Evolutionary conservation across 1,140 invertebrate species (phyloP), one percentile per base, ranked within the genome.

Genomic region (Pseudomyrmex dendroicus): DNA sequence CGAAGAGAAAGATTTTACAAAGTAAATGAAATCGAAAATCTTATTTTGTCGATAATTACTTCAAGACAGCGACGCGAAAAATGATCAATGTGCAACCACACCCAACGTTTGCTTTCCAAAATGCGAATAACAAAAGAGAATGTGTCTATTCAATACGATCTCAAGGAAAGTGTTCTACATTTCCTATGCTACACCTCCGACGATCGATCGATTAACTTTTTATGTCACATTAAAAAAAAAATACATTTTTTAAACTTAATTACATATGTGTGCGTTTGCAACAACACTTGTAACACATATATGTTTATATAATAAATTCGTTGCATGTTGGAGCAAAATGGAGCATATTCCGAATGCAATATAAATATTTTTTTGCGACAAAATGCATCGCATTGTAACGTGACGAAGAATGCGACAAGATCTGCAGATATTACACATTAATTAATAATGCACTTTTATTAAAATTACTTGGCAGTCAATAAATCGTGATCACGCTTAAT

Each of bases 101-200:
- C 83, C 77, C 46, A 77, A 57, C 17, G 12, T 44, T 15, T 73
- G 54, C 87, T 88, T 88, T 88, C 87, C 87, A 88, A 88, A 88
- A 87, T 67, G 68, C 76, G 86, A 88, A 52, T 78, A 88, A 87
- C 83, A 87, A 35, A 35, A 82, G 73, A 87, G 63, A 83, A 63
- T 10, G 59, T 46, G 22, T 46, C 25, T 59, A 22, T 54, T 10
- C 13, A 77, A 77, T 57, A 46, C 64, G 46, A 59, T 68, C 4
- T 12, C n/a, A 59, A 20, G 44, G 66, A 80, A 80, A 54, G 20
- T 74, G 85, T 68, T 84, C 86, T 59, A 78, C 59, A 86, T 86
- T 62, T 83, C n/a, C 44, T 10, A 5, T 12, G 7, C 56, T 25
- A 35, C 22, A 62, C 9, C 35, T 48, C 9, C 50, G 66, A 35